Conservation (phyloP, 2,797 vertebrate species). For the Lemur catta region DNA sequence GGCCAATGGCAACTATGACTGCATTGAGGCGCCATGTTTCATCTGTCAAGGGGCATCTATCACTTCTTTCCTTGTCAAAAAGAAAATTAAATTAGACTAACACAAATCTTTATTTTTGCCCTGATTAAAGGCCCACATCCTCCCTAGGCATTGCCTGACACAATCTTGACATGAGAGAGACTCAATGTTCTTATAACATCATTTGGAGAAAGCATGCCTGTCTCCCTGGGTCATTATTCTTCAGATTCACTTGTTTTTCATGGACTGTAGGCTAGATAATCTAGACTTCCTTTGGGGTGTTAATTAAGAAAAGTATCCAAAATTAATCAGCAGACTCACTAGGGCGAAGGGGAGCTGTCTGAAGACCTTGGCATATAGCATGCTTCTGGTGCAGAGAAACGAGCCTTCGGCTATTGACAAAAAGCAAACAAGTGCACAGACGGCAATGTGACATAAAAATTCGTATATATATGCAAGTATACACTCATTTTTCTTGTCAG, state of each 20-base stretch:
- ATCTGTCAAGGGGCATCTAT: constrained; percentile 95
- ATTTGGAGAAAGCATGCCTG: constrained; percentile 91
- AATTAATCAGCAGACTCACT: constrained; percentile 99
- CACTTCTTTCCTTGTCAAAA: constrained; percentile 88
- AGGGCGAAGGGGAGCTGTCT: constrained; percentile 99
- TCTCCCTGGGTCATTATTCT: constrained; percentile 96
- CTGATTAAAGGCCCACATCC: constrained; percentile 94
- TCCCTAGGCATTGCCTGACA: constrained; percentile 94
- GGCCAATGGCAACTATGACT: constrained; percentile 88
- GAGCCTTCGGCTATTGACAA: constrained; percentile 96
- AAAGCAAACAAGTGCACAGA: constrained; percentile 95
- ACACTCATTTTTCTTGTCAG: constrained; percentile 99
- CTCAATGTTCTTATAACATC: constrained; percentile 92
- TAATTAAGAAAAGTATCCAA: constrained; percentile 98
- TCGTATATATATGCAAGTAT: constrained; percentile 96
- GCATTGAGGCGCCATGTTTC: constrained; percentile 89
- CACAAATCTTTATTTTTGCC: constrained; percentile 91
- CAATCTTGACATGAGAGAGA: constrained; percentile 89
- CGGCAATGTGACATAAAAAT: constrained; percentile 98
- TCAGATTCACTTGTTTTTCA: constrained; percentile 91
- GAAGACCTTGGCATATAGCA: constrained; percentile 93
- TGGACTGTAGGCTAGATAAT: constrained; percentile 91
- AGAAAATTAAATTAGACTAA: constrained; percentile 98
- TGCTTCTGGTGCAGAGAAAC: constrained; percentile 88
- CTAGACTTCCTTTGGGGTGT: constrained; percentile 97